Evolutionary conservation across 2,113 vertebrate species (phyloP).

Genomic region (Cathartes aura): DNA sequence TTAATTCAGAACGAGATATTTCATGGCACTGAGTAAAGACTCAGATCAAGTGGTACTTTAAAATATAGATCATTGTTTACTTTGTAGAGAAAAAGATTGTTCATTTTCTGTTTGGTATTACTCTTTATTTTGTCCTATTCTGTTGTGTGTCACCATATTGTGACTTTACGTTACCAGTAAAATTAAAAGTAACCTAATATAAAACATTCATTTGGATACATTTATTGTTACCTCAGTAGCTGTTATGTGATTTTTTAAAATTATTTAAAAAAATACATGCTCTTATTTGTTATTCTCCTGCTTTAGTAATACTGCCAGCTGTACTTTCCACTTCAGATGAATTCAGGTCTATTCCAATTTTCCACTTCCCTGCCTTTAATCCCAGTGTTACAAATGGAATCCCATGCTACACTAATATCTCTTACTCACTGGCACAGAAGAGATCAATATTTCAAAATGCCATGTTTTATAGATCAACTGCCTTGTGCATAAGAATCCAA

Average conservation of each 20-base stretch:
- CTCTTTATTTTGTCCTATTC: not conserved
- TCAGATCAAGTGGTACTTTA: not conserved
- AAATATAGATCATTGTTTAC: not conserved
- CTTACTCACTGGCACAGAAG: constrained; percentile 68
- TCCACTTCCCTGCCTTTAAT: constrained; percentile 81
- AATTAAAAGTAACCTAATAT: not conserved
- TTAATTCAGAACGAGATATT: not conserved
- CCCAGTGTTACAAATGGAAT: constrained; percentile 77
- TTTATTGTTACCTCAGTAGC: not conserved
- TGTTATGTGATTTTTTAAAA: constrained; percentile 5
- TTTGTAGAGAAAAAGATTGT: not conserved
- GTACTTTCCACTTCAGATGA: constrained; percentile 75
- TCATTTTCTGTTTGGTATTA: not conserved
- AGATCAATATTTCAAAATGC: constrained; percentile 82
- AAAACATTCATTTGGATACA: constrained; percentile 8
- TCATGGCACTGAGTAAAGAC: not conserved
- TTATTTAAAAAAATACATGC: not conserved
- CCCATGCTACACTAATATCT: constrained; percentile 76
- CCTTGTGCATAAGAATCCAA: constrained; percentile 62
- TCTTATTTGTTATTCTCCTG: constrained; percentile 64
- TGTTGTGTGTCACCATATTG: not conserved
- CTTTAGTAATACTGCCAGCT: constrained; percentile 64
- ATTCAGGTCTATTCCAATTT: constrained; percentile 81
- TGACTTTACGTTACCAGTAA: not conserved
- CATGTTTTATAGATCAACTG: constrained; percentile 77